Evolutionary conservation across 2,797 vertebrate genomes (phyloP).

Genomic region (Vireo griseus): DNA sequence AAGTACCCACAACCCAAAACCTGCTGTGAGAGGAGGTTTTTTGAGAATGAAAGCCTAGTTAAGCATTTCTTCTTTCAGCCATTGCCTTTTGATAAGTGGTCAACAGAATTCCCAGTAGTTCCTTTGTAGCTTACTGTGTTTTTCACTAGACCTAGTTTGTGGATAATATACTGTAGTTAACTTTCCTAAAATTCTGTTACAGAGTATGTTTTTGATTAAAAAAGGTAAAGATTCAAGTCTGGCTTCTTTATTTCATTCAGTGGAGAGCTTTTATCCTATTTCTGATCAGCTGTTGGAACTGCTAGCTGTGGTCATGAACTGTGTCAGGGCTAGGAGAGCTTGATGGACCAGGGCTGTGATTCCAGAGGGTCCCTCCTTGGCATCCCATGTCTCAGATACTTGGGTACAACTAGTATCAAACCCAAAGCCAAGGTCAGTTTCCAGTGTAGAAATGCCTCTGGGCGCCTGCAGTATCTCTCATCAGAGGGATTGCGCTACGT

Average conservation of each 20-base stretch:
- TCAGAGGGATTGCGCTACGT: background rate
- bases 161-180: slow-evolving; percentile 63
- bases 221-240: slow-evolving; percentile 2
- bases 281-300: background rate
- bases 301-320: background rate
- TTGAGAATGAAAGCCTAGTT: background rate
- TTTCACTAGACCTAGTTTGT: slow-evolving; percentile 66
- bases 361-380: background rate
- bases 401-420: background rate
- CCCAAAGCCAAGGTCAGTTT: background rate
- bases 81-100: slow-evolving; percentile 49
- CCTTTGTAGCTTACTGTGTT: slow-evolving; percentile 62
- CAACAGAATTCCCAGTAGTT: slow-evolving; percentile 45
- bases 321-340: background rate
- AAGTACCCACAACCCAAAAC: background rate
- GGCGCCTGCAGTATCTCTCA: background rate
- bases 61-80: background rate
- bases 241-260: background rate
- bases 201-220: slow-evolving; percentile 75
- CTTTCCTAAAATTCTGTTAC: slow-evolving; percentile 70
- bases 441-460: background rate
- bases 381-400: background rate
- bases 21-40: background rate
- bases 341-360: background rate
- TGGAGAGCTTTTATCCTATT: background rate